Base-by-base conservation (phyloP, 2,113 vertebrate genomes). In the Ardeotis arabs region DNA sequence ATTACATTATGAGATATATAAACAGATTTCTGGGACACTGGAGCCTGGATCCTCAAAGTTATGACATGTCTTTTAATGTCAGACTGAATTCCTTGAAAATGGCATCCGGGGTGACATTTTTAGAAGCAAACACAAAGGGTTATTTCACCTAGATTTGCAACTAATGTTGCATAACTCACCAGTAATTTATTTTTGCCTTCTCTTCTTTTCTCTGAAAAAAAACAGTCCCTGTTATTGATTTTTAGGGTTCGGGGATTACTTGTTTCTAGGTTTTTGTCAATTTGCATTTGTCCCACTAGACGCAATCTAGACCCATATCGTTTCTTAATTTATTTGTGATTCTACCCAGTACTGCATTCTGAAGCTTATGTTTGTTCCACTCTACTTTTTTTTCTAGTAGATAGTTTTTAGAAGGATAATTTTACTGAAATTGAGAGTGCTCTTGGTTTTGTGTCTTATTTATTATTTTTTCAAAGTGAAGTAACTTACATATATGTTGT, bases 1-100 rank as follows among this genome's bases (percentile, higher is more conserved):
- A 98, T 98, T 98, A 97, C 94, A 98, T 96, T 96, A 97, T 96
- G 93, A 98, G 84, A 82, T 97, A 94, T 97, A 96, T 97, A 94
- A 97, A 97, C 98, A 97, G 97, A 96, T 97, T 98, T 95, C 96
- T 91, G 87, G 95, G 94, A 93, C 87, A 72, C 63, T 87, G 66
- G 77, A 94, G 75, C 95, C 95, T 96, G 90, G 90, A 97, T 95
- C 90, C 87, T 96, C 76, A 56, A 96, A 96, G 93, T 98, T 98
- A 97, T 98, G 96, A 97, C 94, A 95, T 92, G 89, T 97, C 96
- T 97, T 96, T 97, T 97, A 97, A 94, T 5, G 37, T 97, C 94
- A 97, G 50, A 63, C 79, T 92, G 88, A 94, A 91, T 96, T 97
- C 87, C 55, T 97, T 95, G 94, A 91, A 97, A 97, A 96, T 79